A percentile compares a stretch with the other conserved stretches of the same genome.
Evolutionary conservation across 2,113 vertebrate species (phyloP).

Genomic region (Vombatus ursinus): DNA sequence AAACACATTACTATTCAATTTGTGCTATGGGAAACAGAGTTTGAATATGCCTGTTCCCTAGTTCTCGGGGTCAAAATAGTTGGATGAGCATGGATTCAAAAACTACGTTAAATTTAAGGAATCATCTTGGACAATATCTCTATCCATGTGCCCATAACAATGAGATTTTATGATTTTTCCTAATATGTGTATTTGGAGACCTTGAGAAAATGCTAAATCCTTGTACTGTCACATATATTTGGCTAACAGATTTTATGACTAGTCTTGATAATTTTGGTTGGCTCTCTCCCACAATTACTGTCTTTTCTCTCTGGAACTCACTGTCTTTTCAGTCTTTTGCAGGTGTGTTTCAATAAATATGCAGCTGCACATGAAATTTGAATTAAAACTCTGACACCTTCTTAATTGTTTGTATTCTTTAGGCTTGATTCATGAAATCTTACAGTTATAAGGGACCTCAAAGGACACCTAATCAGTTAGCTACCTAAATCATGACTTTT

Average conservation of each 20-base stretch:
- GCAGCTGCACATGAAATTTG: background rate
- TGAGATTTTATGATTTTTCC: background rate
- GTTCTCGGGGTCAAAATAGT: slow-evolving; percentile 13
- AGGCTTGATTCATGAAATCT: background rate
- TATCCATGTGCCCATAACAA: background rate
- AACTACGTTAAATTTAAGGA: slow-evolving; percentile 27
- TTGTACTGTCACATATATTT: background rate
- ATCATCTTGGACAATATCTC: background rate
- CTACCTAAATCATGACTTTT: background rate
- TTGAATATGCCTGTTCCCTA: background rate
- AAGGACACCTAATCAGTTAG: background rate
- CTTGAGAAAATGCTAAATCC: background rate
- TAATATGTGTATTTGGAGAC: background rate
- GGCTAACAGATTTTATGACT: background rate
- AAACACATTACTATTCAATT: background rate
- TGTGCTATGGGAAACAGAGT: background rate
- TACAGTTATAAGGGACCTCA: background rate
- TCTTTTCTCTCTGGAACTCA: background rate
- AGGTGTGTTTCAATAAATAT: background rate
- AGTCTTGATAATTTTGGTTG: background rate
- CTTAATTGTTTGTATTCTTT: background rate
- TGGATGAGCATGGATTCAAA: background rate
- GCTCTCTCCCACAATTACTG: background rate
- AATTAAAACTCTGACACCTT: background rate
- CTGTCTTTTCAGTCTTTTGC: background rate